Conservation (phyloP, 2,113 vertebrate genomes). For the Collichthys lucidus region DNA sequence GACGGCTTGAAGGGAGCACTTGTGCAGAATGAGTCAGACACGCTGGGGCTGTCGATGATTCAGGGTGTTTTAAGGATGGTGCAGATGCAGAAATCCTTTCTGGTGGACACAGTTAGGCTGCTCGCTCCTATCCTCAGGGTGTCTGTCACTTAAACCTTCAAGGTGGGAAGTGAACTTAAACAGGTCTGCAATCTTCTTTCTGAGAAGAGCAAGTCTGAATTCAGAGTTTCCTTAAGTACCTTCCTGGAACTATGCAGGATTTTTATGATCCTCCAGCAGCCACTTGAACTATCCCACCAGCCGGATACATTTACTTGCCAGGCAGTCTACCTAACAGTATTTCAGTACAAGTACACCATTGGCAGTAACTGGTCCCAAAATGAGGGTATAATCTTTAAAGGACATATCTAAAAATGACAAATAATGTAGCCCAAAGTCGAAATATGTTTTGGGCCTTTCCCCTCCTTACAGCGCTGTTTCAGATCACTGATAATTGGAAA, state of each 20-base stretch:
- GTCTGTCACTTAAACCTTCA: constrained; percentile 22
- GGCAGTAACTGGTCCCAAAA: not conserved
- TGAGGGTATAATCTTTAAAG: not conserved
- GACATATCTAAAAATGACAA: not conserved
- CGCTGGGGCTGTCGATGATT: not conserved
- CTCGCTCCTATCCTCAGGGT: not conserved
- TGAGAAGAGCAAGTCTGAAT: not conserved
- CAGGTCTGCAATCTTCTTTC: constrained; percentile 5
- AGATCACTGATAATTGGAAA: not conserved
- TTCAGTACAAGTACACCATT: not conserved
- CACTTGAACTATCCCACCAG: not conserved
- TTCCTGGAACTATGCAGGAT: not conserved
- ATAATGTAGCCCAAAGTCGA: not conserved
- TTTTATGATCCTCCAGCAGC: not conserved
- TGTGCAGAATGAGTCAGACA: not conserved
- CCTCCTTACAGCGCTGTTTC: not conserved
- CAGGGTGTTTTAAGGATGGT: constrained; percentile 2
- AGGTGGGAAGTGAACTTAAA: constrained; percentile 14
- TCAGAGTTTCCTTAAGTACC: not conserved
- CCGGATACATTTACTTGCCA: not conserved
- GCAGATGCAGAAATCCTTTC: constrained; percentile 20
- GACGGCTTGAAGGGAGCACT: not conserved
- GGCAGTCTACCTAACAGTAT: not conserved
- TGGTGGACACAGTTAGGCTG: not conserved
- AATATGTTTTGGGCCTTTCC: not conserved